Conservation (phyloP, 2,888 invertebrate genomes). For the Mythimna ferrago region DNA sequence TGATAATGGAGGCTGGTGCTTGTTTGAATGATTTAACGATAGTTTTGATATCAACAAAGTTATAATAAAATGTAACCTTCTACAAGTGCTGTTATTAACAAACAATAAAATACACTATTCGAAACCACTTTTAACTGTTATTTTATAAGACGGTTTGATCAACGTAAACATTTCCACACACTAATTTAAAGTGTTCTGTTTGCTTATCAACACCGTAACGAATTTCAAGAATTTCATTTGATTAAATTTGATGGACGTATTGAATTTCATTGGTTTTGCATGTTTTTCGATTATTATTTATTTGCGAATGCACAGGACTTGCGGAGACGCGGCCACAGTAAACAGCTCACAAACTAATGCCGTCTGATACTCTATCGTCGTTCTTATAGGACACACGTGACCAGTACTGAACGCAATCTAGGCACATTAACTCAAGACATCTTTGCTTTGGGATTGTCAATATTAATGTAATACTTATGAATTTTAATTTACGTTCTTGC, state of each 20-base stretch:
- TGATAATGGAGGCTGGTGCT: constrained; percentile 33
- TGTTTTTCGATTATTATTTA: constrained; percentile 38
- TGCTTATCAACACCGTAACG: constrained; percentile 31
- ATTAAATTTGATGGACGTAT: constrained; percentile 28
- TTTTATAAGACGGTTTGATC: constrained; percentile 4
- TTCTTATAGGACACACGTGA: constrained; percentile 53
- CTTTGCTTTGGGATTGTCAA: constrained; percentile 27
- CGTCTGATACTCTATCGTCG: constrained; percentile 41
- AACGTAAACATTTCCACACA: constrained; percentile 24
- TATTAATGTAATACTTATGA: constrained; percentile 17
- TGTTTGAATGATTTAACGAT: constrained; percentile 30
- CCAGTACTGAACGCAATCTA: constrained; percentile 40
- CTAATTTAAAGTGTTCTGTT: constrained; percentile 33
- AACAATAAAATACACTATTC: constrained; percentile 9
- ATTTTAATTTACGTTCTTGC: constrained; percentile 12
- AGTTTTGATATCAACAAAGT: neutral
- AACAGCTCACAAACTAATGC: constrained; percentile 54
- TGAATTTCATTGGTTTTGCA: constrained; percentile 32
- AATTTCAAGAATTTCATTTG: constrained; percentile 29
- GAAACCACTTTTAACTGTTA: constrained; percentile 9
- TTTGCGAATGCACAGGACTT: constrained; percentile 21
- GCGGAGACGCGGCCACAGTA: constrained; percentile 39
- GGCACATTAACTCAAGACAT: constrained; percentile 47
- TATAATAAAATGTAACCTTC: constrained; percentile 14
- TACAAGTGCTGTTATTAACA: neutral